Base-by-base conservation (phyloP, 2,113 vertebrate genomes). In the Engraulis encrasicolus region DNA sequence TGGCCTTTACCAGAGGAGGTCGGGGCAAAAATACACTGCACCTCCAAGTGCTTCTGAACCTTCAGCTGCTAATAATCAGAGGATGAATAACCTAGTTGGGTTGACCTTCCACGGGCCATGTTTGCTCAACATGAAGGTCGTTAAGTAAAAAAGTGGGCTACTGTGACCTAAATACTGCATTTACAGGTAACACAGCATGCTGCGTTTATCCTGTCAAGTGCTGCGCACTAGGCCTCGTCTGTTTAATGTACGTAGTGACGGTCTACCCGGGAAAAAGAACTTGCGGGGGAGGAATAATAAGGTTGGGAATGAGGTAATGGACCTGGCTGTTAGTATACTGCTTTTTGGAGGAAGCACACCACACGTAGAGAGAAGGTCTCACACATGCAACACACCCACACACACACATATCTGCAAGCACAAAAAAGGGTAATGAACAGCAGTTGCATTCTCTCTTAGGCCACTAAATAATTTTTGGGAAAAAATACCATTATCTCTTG, bases 41-140 rank as follows among this genome's bases (percentile, higher is more conserved):
- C n/a, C n/a, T n/a, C n/a, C n/a, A n/a, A n/a, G n/a, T n/a, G n/a
- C n/a, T 14, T 66, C 58, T 14, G n/a, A 7, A 12, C 58, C 31
- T 27, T 66, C 58, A 66, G 58, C 58, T 66, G 58, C 58, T 66
- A 66, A 66, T 66, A 66, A 66, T 66, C 31, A 27, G 31, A 14
- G 23, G 23, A 12, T 27, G 23, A 66, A 66, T 66, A 66, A 66
- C 31, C 58, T 66, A 66, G n/a, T 31, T 66, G 23, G 7, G 23
- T 12, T 66, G 58, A 3, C 11, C 14, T 66, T 7, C 23, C n/a
- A 14, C n/a, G 58, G 31, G 58, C 9, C 23, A 27, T n/a, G 11
- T 58, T 58, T 58, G 58, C 23, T 66, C 0, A 27, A 12, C 23
- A 27, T 27, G 58, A 66, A 66, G 15, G 58, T 27, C 58, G 58